Evolutionary conservation across 1,140 invertebrate genomes (phyloP).

Genomic region (Pomacea maculata): DNA sequence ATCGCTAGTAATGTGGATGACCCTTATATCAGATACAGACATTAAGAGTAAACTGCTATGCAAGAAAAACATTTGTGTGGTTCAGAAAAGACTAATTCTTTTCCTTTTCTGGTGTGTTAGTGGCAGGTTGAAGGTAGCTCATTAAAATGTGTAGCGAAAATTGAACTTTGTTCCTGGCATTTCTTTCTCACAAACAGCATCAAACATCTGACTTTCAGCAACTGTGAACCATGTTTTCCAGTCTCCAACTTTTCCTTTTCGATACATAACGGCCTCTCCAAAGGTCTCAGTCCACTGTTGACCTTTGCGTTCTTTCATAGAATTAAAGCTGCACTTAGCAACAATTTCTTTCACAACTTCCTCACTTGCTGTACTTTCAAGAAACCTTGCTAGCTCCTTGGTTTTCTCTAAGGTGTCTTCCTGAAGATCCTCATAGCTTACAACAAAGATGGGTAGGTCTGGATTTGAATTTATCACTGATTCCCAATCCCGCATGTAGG

Average conservation of each 20-base stretch:
- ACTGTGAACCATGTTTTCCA: conserved; percentile 45
- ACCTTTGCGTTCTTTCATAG: conserved; percentile 12
- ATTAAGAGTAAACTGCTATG: too few relatives aligned
- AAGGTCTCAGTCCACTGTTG: conserved; percentile 10
- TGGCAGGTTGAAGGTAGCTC: too few relatives aligned
- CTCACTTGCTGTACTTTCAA: conserved; percentile 10
- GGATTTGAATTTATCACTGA: conserved; percentile 22
- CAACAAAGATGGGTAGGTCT: conserved; percentile 23
- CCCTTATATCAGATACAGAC: too few relatives aligned
- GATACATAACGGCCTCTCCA: conserved; percentile 18
- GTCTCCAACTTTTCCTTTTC: conserved; percentile 36
- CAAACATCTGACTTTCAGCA: conserved; percentile 34
- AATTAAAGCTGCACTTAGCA: background rate
- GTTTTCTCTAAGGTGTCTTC: conserved; percentile 3
- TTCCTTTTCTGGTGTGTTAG: too few relatives aligned
- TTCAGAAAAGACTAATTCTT: too few relatives aligned
- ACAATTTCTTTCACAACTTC: conserved; percentile 12
- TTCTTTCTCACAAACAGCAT: conserved; percentile 21
- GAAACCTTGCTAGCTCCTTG: conserved; percentile 17
- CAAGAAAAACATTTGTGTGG: too few relatives aligned
- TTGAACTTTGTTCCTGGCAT: conserved; percentile 28
- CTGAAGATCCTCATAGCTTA: conserved; percentile 42
- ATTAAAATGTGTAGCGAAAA: conserved; percentile 35
- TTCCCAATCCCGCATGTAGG: conserved; percentile 39
- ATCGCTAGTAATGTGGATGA: too few relatives aligned